A percentile compares a stretch with the other conserved stretches of the same genome.
phyloP scores from a whole-genome alignment of 2,113 vertebrate species.

The Caretta caretta region DNA sequence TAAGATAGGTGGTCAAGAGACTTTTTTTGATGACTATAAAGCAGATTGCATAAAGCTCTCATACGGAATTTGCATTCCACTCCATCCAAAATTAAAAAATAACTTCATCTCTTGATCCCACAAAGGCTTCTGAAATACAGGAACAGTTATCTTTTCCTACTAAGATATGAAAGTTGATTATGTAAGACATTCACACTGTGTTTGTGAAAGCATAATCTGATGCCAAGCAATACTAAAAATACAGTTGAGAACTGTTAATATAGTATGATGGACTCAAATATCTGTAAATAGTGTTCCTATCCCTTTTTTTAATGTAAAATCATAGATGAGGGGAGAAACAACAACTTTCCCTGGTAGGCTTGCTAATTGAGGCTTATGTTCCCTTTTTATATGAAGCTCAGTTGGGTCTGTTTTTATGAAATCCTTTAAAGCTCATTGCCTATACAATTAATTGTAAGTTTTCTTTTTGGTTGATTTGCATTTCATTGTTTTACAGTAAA shows the following conservation, averaged over 20 bases:
- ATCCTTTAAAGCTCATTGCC: neutral
- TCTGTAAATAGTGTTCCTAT: neutral
- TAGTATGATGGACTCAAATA: constrained; percentile 4
- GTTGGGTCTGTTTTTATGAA: neutral
- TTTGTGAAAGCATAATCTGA: constrained; percentile 38
- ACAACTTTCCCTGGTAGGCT: neutral
- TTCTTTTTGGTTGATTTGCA: neutral
- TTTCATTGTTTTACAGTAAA: neutral
- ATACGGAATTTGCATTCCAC: neutral
- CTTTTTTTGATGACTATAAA: neutral
- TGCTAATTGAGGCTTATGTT: neutral
- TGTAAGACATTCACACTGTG: constrained; percentile 55
- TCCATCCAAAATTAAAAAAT: constrained; percentile 15
- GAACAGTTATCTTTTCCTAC: constrained; percentile 15
- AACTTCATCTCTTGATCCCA: constrained; percentile 17
- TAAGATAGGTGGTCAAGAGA: neutral
- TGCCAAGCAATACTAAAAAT: constrained; percentile 22
- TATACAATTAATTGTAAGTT: neutral
- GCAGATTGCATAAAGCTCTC: neutral
- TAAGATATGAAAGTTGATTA: constrained; percentile 24
- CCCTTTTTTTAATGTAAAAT: constrained; percentile 20
- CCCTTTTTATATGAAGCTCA: neutral
- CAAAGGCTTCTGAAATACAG: constrained; percentile 14
- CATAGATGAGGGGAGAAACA: neutral
- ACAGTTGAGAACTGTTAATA: neutral